These are phyloP conservation scores for Epinotia brunnichana DNA, from an alignment of 2,888 invertebrate species.

Conservation along the genomic window DNA sequence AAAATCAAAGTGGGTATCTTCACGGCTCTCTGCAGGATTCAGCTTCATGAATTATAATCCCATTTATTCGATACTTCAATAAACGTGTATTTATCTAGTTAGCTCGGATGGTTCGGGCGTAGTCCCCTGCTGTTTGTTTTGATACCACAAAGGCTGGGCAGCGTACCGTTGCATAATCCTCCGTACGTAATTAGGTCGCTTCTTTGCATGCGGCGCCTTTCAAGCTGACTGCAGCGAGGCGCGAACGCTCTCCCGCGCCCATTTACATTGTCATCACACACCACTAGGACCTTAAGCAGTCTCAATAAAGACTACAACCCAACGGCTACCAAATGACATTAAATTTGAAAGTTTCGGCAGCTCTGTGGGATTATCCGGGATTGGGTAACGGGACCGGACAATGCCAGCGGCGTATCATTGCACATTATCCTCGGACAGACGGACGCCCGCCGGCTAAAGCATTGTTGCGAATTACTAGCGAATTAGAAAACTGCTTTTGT, in stretches of 20 bases:
- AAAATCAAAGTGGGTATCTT: conserved; percentile 4
- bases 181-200: conserved; percentile 68
- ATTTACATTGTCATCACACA: conserved; percentile 55
- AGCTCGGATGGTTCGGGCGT: conserved; percentile 18
- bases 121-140: conserved; percentile 77
- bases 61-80: conserved; percentile 38
- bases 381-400: conserved; percentile 75
- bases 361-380: conserved; percentile 79
- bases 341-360: conserved; percentile 53
- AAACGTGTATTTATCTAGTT: conserved; percentile 38
- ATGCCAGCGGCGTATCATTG: conserved; percentile 77
- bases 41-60: conserved; percentile 28
- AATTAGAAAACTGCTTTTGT: conserved; percentile 76
- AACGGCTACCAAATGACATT: not conserved
- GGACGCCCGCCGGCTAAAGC: conserved; percentile 62
- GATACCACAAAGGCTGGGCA: conserved; percentile 61
- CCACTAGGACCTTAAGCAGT: conserved; percentile 50
- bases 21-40: not conserved
- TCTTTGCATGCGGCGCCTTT: conserved; percentile 66
- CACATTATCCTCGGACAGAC: conserved; percentile 73
- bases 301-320: not conserved
- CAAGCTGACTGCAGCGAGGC: conserved; percentile 77
- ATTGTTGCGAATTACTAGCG: conserved; percentile 79
- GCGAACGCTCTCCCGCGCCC: conserved; percentile 76
- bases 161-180: conserved; percentile 75